A percentile compares a stretch with the other conserved stretches of the same genome.
phyloP scores from a whole-genome alignment of 2,797 vertebrate species.

The Ammospiza maritima region DNA sequence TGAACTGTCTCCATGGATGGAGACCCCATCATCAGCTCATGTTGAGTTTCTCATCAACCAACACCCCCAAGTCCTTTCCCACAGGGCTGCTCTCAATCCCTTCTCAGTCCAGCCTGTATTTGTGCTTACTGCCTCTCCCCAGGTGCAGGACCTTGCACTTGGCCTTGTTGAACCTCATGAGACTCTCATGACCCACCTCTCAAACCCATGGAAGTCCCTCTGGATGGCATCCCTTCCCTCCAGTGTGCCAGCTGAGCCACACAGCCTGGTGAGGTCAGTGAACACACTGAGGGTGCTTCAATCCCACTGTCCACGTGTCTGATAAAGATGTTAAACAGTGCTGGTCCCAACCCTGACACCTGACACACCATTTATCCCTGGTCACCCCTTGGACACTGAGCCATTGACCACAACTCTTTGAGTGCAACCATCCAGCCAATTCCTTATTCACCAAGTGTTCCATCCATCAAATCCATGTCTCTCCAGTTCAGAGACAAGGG shows the following conservation, averaged over 20 bases:
- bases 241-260: not conserved
- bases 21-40: fast-evolving
- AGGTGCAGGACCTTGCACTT: not conserved
- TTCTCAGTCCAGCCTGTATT: not conserved
- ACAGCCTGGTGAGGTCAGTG: not conserved
- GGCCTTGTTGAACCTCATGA: not conserved
- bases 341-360: not conserved
- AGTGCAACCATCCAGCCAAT: not conserved
- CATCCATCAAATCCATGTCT: not conserved
- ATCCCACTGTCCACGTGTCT: not conserved
- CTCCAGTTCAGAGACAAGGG: not conserved
- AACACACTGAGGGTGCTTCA: not conserved
- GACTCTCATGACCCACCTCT: not conserved
- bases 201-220: not conserved
- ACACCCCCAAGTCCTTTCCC: not conserved
- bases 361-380: not conserved
- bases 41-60: not conserved
- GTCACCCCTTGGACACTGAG: not conserved
- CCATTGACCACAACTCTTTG: not conserved
- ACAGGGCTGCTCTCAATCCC: not conserved
- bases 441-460: not conserved
- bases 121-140: not conserved
- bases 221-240: not conserved
- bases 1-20: not conserved
- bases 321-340: not conserved